Percentiles rank a stretch among this genome's conserved stretches.
phyloP scores from a whole-genome alignment of 1,140 invertebrate species.

The Nasonia giraulti region DNA sequence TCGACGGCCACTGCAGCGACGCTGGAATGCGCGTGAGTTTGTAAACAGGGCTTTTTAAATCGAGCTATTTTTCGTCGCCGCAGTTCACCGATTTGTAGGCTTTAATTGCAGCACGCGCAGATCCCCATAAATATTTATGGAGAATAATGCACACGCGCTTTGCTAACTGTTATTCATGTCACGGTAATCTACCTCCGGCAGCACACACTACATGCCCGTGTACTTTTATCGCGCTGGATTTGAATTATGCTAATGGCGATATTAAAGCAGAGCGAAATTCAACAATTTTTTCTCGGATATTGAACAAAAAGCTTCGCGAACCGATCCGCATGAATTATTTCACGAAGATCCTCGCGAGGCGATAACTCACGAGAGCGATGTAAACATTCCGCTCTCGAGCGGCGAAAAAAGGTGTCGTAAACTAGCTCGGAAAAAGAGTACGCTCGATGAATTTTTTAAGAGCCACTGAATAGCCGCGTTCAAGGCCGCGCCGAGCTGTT shows the following conservation, averaged over 20 bases:
- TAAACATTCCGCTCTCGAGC: neutral
- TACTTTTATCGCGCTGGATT: neutral
- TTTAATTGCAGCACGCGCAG: neutral
- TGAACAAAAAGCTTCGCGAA: too few relatives aligned
- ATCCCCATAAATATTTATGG: neutral
- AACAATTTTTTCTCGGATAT: too few relatives aligned
- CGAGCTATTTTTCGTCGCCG: too few relatives aligned
- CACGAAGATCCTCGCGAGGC: neutral
- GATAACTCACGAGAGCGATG: slow-evolving; percentile 6
- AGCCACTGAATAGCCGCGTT: slow-evolving; percentile 17
- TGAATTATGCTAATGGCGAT: neutral
- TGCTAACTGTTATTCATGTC: neutral
- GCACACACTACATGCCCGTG: neutral
- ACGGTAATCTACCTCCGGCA: neutral
- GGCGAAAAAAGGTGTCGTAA: neutral
- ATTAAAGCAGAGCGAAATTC: too few relatives aligned
- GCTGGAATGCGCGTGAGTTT: too few relatives aligned
- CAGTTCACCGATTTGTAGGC: neutral
- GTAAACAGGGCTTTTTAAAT: too few relatives aligned
- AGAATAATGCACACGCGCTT: neutral
- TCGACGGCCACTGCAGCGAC: neutral
- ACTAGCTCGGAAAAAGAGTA: neutral
- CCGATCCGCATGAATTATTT: too few relatives aligned
- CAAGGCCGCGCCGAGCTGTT: neutral
- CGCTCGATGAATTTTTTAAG: slow-evolving; percentile 17